Conservation (phyloP, 1,140 invertebrate genomes). For the Atta texana region DNA sequence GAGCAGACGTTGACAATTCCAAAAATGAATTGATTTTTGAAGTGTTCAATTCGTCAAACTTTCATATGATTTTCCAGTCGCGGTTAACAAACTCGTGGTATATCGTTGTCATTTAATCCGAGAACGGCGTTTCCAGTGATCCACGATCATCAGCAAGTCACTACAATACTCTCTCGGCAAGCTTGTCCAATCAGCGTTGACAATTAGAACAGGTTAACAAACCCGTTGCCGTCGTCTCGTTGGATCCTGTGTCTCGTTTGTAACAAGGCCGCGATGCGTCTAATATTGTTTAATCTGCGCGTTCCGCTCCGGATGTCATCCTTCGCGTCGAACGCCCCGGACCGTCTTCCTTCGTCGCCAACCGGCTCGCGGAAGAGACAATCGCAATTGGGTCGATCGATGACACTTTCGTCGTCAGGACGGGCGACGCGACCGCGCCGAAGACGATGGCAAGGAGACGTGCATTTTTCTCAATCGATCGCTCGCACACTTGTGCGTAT, state of each 20-base stretch:
- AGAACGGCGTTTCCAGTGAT: neutral
- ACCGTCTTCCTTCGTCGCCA: neutral
- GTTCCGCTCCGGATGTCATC: slow-evolving; percentile 13
- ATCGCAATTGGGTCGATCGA: slow-evolving; percentile 63
- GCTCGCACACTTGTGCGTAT: slow-evolving; percentile 30
- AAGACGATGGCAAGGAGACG: slow-evolving; percentile 9
- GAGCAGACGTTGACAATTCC: neutral
- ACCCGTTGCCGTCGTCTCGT: slow-evolving; percentile 5
- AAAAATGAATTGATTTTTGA: neutral
- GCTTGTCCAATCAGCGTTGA: slow-evolving; percentile 41
- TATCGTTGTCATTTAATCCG: neutral
- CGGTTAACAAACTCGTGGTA: neutral
- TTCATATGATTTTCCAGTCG: neutral
- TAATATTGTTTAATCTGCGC: slow-evolving; percentile 3
- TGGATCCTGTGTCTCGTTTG: slow-evolving; percentile 3
- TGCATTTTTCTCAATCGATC: slow-evolving; percentile 57
- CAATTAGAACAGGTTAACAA: slow-evolving; percentile 49
- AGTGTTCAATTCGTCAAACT: neutral
- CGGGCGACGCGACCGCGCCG: slow-evolving; percentile 27
- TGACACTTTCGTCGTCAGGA: slow-evolving; percentile 61
- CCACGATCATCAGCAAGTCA: neutral
- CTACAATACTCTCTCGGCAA: neutral
- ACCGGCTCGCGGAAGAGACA: slow-evolving; percentile 22
- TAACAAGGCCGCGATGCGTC: neutral
- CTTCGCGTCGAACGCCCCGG: neutral